Percentiles rank a stretch among this genome's conserved stretches.
Evolutionary conservation across 1,140 invertebrate species (phyloP).

Genomic region (Stenopsyche tienmushanensis): DNA sequence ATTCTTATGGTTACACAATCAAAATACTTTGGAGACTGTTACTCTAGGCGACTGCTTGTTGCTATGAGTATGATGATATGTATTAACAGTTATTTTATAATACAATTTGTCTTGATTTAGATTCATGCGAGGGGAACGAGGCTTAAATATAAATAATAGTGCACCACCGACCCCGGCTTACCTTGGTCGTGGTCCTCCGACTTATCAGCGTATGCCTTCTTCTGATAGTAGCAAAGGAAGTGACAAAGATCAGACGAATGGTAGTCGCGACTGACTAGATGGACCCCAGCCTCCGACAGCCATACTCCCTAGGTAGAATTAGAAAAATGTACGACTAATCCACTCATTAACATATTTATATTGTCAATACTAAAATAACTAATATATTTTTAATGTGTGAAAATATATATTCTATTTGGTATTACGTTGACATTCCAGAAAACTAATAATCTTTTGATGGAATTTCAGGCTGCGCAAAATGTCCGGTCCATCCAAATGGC

Average conservation of each 20-base stretch:
- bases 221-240: slow-evolving; percentile 73
- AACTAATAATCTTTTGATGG: no score
- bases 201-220: slow-evolving; percentile 82
- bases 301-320: slow-evolving; percentile 51
- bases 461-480: slow-evolving; percentile 62
- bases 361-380: background rate
- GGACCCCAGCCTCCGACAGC: slow-evolving; percentile 58
- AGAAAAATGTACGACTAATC: no score
- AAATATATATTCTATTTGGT: background rate
- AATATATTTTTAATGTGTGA: background rate
- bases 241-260: slow-evolving; percentile 61
- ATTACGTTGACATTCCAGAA: no score
- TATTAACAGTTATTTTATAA: slow-evolving; percentile 2
- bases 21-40: no score
- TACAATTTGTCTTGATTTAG: slow-evolving; percentile 47
- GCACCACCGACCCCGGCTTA: slow-evolving; percentile 64
- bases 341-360: background rate
- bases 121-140: slow-evolving; percentile 76
- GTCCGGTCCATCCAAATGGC: slow-evolving; percentile 58
- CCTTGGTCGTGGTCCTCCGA: slow-evolving; percentile 64
- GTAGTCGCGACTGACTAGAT: slow-evolving; percentile 69
- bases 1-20: background rate
- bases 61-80: no score
- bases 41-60: no score
- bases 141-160: slow-evolving; percentile 50